These are phyloP conservation scores for Malthinus seriepunctatus DNA, from an alignment of 2,888 invertebrate species.

Conservation along the genomic window DNA sequence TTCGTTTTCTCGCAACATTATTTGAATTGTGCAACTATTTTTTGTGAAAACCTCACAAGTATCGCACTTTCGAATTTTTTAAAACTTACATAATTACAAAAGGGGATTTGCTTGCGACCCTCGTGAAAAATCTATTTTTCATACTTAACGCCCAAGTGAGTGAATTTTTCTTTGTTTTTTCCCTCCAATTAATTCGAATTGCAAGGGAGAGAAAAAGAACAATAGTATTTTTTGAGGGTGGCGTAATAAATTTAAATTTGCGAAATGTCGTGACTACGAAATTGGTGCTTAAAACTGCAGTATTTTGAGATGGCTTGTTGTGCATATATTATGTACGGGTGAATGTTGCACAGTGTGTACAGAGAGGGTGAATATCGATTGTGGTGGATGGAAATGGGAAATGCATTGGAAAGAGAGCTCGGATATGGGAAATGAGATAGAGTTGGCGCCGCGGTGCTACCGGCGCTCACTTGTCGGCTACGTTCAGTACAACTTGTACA, in stretches of 20 bases:
- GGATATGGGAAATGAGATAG: constrained; percentile 12
- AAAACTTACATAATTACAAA: too few species aligned
- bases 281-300: constrained; percentile 15
- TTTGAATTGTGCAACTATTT: too few species aligned
- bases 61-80: too few species aligned
- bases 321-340: constrained; percentile 23
- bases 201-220: too few species aligned
- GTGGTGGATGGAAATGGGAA: constrained; percentile 23
- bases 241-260: constrained; percentile 19
- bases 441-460: constrained; percentile 33
- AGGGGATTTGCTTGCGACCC: too few species aligned
- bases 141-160: too few species aligned
- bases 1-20: too few species aligned
- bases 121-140: too few species aligned
- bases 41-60: too few species aligned
- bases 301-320: constrained; percentile 9
- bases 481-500: constrained; percentile 32
- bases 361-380: constrained; percentile 29
- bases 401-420: constrained; percentile 24
- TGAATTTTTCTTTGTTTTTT: too few species aligned
- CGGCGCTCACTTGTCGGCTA: constrained; percentile 30
- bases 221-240: neutral
- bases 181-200: too few species aligned
- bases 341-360: constrained; percentile 22
- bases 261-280: constrained; percentile 2